phyloP scores from a whole-genome alignment of 2,113 vertebrate species.

The Gobiocypris rarus region DNA sequence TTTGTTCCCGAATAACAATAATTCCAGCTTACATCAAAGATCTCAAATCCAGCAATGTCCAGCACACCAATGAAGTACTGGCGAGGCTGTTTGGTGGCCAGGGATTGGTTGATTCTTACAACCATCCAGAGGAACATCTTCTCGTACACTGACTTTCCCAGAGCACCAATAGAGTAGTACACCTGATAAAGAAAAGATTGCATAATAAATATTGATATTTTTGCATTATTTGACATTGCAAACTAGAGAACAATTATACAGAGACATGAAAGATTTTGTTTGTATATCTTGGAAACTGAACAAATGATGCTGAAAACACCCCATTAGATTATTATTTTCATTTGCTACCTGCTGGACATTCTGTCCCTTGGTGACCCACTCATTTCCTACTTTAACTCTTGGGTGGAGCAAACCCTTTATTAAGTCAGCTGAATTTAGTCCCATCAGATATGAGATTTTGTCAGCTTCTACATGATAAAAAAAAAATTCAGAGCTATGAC shows the following conservation, averaged over 20 bases:
- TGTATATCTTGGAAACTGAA: too few species aligned
- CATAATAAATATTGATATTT: too few species aligned
- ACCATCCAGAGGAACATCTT: conserved; percentile 90
- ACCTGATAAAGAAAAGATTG: conserved; percentile 66
- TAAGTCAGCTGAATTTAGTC: conserved; percentile 56
- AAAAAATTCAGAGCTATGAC: not conserved
- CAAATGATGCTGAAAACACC: too few species aligned
- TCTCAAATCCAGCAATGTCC: conserved; percentile 84
- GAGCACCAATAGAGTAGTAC: conserved; percentile 78
- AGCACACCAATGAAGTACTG: conserved; percentile 90
- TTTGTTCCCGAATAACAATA: too few species aligned
- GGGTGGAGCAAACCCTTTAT: conserved; percentile 55
- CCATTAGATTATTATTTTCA: not conserved
- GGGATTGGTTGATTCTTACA: conserved; percentile 77
- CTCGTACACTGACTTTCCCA: conserved; percentile 87
- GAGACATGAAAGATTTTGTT: too few species aligned
- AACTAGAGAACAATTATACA: not conserved
- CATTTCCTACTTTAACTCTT: conserved; percentile 60
- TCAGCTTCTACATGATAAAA: conserved; percentile 47
- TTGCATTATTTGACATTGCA: too few species aligned
- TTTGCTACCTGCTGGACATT: conserved; percentile 54
- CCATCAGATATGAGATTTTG: conserved; percentile 57
- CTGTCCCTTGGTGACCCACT: conserved; percentile 59
- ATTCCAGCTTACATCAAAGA: conserved; percentile 78
- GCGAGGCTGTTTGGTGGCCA: conserved; percentile 84